Base-by-base conservation (phyloP, 2,797 vertebrate genomes). In the Acanthis flammea region DNA sequence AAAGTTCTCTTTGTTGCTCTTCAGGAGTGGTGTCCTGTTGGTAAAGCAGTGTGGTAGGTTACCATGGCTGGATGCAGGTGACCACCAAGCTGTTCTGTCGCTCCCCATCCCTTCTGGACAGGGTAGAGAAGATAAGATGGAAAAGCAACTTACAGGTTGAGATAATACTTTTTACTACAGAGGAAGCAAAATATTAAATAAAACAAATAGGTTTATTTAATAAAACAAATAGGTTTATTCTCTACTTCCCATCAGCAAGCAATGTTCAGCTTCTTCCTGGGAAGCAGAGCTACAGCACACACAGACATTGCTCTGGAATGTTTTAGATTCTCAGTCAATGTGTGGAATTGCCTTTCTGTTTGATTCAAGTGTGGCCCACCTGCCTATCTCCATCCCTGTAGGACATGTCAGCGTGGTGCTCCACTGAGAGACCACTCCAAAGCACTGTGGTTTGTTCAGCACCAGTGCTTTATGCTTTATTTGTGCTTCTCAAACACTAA, bases 271-370 rank as follows among this genome's bases (percentile, higher is more conserved):
- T 53, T 21, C 35, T 68, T 37, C 37, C 35, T 2, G 2, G 42
- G 23, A 55, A 68, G 27, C 6, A 10, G 35, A 12, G 10, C 23
- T 42, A 7, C 27, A 48, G 42, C 27, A 35, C 41, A 23, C 0
- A 0, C 3, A 21, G 31, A 3, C 0, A 1, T 37, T 37, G 6
- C 13, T 42, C 9, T 21, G 37, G 48, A 44, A 37, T 2, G 1
- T 17, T 19, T 65, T 35, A 42, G 42, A n/a, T 81, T 48, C 41
- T 39, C 33, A 71, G 17, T 14, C 13, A 24, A 31, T 6, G 12
- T 2, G 6, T 71, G 31, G 23, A 39, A 28, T 17, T 62, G 9
- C 15, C n/a, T 57, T 68, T 25, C 1, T 31, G 35, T 25, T 66
- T 79, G 44, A 19, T 62, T 16, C 39, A 28, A 65, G 9, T 27